Evolutionary conservation across 2,888 invertebrate genomes (phyloP).

Genomic region (Carpatolechia fugitivella): DNA sequence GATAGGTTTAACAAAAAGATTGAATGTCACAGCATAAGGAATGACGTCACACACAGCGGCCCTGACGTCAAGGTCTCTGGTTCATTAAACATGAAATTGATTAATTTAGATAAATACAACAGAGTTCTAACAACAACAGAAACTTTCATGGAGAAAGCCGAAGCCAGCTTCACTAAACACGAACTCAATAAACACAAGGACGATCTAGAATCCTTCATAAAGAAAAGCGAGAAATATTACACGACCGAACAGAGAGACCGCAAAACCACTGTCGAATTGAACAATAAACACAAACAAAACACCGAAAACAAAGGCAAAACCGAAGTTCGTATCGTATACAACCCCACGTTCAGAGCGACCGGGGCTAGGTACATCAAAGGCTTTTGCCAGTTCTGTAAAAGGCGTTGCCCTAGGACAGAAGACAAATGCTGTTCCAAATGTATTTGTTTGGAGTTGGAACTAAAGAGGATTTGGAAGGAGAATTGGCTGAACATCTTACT

Average conservation of each 20-base stretch:
- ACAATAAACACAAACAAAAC: constrained; percentile 36
- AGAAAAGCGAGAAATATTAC: constrained; percentile 71
- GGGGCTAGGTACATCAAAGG: constrained; percentile 41
- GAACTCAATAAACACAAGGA: constrained; percentile 52
- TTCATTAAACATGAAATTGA: constrained; percentile 62
- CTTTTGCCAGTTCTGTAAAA: constrained; percentile 56
- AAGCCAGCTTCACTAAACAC: constrained; percentile 64
- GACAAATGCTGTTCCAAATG: constrained; percentile 61
- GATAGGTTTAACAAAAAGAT: constrained; percentile 63
- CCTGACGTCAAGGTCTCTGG: constrained; percentile 63
- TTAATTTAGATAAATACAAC: constrained; percentile 65
- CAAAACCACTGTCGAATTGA: constrained; percentile 50
- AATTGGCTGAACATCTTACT: constrained; percentile 68
- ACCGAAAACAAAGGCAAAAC: constrained; percentile 47
- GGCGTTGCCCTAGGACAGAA: constrained; percentile 56
- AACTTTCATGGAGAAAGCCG: constrained; percentile 58
- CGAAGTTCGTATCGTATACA: constrained; percentile 69
- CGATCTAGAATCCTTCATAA: constrained; percentile 58
- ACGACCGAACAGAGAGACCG: constrained; percentile 55
- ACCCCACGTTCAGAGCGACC: constrained; percentile 63
- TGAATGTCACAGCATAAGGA: constrained; percentile 67
- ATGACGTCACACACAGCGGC: constrained; percentile 62
- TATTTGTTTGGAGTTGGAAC: constrained; percentile 55
- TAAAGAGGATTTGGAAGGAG: constrained; percentile 58
- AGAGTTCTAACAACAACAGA: constrained; percentile 65